Evolutionary conservation across 2,888 invertebrate genomes (phyloP).

Genomic region (Amaurobius ferox): DNA sequence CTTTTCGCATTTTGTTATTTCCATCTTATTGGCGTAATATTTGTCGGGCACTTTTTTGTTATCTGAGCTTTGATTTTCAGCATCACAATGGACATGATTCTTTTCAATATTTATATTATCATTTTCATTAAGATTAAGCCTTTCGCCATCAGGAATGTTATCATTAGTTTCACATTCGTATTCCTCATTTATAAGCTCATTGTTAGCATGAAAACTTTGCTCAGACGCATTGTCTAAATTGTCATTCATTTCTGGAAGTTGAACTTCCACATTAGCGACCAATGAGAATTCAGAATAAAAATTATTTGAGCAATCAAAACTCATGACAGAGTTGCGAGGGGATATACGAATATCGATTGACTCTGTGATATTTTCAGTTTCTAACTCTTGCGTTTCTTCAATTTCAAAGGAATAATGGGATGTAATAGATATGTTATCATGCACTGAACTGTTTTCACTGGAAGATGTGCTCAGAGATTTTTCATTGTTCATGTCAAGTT

Average conservation of each 20-base stretch:
- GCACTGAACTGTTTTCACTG: slow-evolving; percentile 3
- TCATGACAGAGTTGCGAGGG: slow-evolving; percentile 44
- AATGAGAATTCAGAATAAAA: slow-evolving; percentile 43
- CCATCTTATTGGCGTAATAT: not conserved
- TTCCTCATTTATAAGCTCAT: not conserved
- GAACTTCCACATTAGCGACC: slow-evolving; percentile 46
- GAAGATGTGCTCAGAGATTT: slow-evolving; percentile 5
- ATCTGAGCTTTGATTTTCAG: not conserved
- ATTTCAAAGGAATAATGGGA: slow-evolving; percentile 39
- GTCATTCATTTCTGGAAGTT: slow-evolving; percentile 22
- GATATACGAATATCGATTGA: slow-evolving; percentile 60
- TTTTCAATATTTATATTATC: not conserved
- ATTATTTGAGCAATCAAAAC: slow-evolving; percentile 26
- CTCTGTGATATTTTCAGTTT: slow-evolving; percentile 54
- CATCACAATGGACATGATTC: not conserved
- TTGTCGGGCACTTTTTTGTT: not conserved
- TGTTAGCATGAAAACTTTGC: not conserved
- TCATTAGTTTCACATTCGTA: not conserved
- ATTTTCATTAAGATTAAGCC: not conserved
- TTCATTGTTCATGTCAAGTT: slow-evolving; percentile 27
- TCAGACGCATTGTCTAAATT: not conserved
- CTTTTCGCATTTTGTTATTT: not conserved
- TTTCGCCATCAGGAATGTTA: not conserved
- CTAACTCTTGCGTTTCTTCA: slow-evolving; percentile 41
- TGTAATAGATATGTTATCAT: slow-evolving; percentile 22